Evolutionary conservation across 2,888 invertebrate genomes (phyloP).

Genomic region (Drosophila nigricruria): DNA sequence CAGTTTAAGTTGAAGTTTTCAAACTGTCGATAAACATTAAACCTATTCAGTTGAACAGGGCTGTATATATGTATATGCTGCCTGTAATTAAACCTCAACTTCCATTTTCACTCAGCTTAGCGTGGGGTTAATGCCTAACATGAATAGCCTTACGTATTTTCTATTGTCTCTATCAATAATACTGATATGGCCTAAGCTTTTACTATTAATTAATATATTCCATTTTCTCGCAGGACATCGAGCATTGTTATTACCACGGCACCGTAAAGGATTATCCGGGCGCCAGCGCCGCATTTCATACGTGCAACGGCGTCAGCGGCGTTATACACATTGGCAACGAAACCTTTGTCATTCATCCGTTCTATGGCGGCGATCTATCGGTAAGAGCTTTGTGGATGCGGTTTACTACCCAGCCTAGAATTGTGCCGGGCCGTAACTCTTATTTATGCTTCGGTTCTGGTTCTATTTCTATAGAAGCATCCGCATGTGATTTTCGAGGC

Average conservation of each 20-base stretch:
- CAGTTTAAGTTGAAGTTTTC: no score
- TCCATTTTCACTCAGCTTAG: no score
- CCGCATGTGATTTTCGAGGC: conserved; percentile 99
- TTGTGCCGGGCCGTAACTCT: not conserved
- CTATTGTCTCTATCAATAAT: not conserved
- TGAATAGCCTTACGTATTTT: not conserved
- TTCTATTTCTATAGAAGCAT: conserved; percentile 92
- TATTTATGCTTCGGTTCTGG: not conserved
- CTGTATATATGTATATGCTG: no score
- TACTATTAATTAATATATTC: not conserved
- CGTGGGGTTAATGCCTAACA: no score
- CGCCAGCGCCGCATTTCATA: conserved; percentile 98
- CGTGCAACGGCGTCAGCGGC: conserved; percentile 98
- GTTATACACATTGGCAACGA: conserved; percentile 99
- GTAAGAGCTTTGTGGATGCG: conserved; percentile 88
- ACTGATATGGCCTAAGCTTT: not conserved
- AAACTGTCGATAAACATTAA: no score
- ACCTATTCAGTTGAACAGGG: no score
- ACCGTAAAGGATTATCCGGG: conserved; percentile 98
- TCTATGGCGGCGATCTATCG: conserved; percentile 98
- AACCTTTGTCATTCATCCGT: conserved; percentile 98
- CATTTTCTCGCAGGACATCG: conserved; percentile 91
- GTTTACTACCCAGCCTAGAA: not conserved
- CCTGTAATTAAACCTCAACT: no score
- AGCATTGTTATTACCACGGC: conserved; percentile 99